Base-by-base conservation (phyloP, 1,140 invertebrate genomes). In the Drosophila watanabei region DNA sequence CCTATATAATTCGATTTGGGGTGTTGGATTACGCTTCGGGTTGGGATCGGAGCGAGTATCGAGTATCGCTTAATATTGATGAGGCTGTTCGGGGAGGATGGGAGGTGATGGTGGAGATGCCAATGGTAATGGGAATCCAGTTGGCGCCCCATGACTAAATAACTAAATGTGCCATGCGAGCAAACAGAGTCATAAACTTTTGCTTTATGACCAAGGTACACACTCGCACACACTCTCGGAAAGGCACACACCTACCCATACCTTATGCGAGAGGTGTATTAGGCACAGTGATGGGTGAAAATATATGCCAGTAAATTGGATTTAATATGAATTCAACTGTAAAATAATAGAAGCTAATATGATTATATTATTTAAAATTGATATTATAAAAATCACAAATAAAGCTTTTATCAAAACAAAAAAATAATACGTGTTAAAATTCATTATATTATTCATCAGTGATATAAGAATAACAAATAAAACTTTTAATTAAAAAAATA, bases 121-220 rank as follows among this genome's bases (percentile, higher is more conserved):
- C 39, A 64, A 62, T 71, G 69, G 59, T 33, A 57, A 76, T 60
- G 57, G 57, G 59, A 52, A 45, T 70, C 45, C 16, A 72, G 76
- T 61, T 65, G 63, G 78, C 81, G 85, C 78, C 81, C 70, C 77
- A 63, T 63, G 84, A 80, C 77, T 63, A 75, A 88, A 88, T 83
- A 80, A 87, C 84, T 88, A 80, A 84, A 86, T 87, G 79, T 69
- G 83, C 71, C 76, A 80, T 78, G 77, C 69, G 73, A 89, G 78
- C 85, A 90, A 88, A 89, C 85, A 89, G 70, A 89, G 85, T 89
- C 85, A 89, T 89, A 89, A 89, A 89, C 85, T 89, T 89, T 60
- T 81, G 70, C 62, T 89, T 90, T 89, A 90, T 89, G 86, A 63
- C 86, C 66, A 66, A 41, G 46, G 30, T 46, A 71, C 41, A 60